A percentile compares a stretch with the other conserved stretches of the same genome.
Conservation (phyloP, 2,797 vertebrate genomes). For the Apogon hyalosoma region DNA sequence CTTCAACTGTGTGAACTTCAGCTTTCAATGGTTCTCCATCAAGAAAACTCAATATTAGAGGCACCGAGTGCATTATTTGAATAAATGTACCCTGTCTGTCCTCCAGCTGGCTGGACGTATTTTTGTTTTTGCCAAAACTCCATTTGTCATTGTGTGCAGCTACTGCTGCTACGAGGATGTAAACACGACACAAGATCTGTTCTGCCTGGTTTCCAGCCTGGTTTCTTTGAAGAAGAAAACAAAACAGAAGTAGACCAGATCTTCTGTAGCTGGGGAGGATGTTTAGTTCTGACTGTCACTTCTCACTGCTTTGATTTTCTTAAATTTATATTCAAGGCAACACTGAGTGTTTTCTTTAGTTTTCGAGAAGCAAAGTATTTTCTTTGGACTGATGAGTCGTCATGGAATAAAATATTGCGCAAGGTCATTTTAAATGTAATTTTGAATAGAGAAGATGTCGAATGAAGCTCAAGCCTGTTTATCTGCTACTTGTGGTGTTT, state of each 20-base stretch:
- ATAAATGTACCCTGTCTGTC: background rate
- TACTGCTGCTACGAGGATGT: constrained; percentile 25
- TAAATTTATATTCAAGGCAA: background rate
- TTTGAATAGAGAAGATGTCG: too few species aligned
- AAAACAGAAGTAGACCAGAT: constrained; percentile 3
- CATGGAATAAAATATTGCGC: background rate
- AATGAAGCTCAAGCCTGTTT: too few species aligned
- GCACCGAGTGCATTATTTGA: background rate
- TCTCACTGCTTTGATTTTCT: background rate
- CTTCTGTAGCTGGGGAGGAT: background rate
- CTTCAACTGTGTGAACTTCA: too few species aligned
- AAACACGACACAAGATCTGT: constrained; percentile 15
- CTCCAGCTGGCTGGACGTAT: background rate
- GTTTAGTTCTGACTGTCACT: constrained; percentile 8
- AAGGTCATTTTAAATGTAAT: background rate
- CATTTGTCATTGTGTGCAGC: constrained; percentile 26
- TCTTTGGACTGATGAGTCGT: constrained; percentile 4
- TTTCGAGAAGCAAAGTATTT: background rate
- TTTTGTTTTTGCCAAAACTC: constrained; percentile 1
- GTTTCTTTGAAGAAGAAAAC: constrained; percentile 24
- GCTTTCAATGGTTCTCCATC: too few species aligned
- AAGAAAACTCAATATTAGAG: too few species aligned
- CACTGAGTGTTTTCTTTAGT: background rate
- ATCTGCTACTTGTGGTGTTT: too few species aligned
- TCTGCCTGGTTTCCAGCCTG: background rate